Evolutionary conservation across 2,888 invertebrate genomes (phyloP).

Genomic region (Gonocerus acuteangulatus): DNA sequence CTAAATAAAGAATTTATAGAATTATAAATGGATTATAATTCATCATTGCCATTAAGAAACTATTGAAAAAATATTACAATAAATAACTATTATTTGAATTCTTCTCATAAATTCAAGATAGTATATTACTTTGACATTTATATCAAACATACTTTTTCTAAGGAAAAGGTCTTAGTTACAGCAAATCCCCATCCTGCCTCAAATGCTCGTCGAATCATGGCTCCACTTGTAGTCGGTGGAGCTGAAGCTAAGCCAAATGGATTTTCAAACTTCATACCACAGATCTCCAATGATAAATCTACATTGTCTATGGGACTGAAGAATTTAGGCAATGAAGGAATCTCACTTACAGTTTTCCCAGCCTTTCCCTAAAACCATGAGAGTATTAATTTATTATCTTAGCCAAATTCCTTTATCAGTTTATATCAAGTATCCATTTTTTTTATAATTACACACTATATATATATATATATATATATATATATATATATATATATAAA

Average conservation of each 20-base stretch:
- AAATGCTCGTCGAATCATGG: slow-evolving; percentile 93
- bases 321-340: slow-evolving; percentile 80
- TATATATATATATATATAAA: too few relatives aligned
- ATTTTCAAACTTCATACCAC: slow-evolving; percentile 89
- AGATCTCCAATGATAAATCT: slow-evolving; percentile 86
- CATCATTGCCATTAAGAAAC: too few relatives aligned
- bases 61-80: too few relatives aligned
- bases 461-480: too few relatives aligned
- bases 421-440: neutral
- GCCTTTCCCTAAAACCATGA: slow-evolving; percentile 42
- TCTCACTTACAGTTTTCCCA: slow-evolving; percentile 47
- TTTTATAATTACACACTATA: neutral
- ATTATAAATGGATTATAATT: too few relatives aligned
- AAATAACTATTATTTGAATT: too few relatives aligned
- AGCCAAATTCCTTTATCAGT: too few relatives aligned
- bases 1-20: too few relatives aligned
- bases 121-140: too few relatives aligned
- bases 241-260: slow-evolving; percentile 97
- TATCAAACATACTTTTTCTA: slow-evolving; percentile 72
- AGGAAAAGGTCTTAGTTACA: slow-evolving; percentile 92
- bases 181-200: slow-evolving; percentile 95
- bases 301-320: slow-evolving; percentile 87
- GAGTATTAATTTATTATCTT: too few relatives aligned
- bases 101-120: too few relatives aligned
- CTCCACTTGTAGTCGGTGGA: slow-evolving; percentile 85